phyloP scores from a whole-genome alignment of 2,888 invertebrate species.

The Chironomus riparius region DNA sequence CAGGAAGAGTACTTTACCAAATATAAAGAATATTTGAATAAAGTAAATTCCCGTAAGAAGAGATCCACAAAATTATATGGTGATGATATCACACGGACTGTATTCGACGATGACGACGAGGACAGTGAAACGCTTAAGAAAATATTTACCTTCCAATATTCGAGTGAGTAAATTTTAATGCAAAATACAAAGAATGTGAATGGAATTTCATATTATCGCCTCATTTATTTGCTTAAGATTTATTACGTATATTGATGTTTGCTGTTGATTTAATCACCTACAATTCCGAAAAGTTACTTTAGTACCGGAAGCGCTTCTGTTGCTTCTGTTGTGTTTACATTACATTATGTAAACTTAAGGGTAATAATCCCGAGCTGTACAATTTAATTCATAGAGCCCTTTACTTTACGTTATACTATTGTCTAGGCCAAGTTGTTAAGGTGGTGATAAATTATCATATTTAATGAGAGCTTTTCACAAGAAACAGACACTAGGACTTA shows the following conservation, averaged over 20 bases:
- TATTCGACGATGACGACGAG: slow-evolving; percentile 10
- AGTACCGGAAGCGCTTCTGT: no score
- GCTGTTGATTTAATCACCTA: slow-evolving; percentile 30
- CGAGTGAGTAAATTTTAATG: slow-evolving; percentile 22
- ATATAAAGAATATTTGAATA: slow-evolving; percentile 50
- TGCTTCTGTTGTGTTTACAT: no score
- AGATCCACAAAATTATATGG: slow-evolving; percentile 28
- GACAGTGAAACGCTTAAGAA: background rate
- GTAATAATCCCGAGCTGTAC: no score
- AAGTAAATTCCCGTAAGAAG: slow-evolving; percentile 37
- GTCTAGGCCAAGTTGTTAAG: no score
- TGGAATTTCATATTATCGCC: slow-evolving; percentile 29
- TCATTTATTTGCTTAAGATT: slow-evolving; percentile 38
- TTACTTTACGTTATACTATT: no score
- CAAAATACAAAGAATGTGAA: background rate
- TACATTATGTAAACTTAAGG: no score
- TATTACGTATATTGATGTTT: slow-evolving; percentile 36
- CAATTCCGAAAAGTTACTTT: no score
- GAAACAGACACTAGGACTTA: no score
- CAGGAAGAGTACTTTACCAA: slow-evolving; percentile 53
- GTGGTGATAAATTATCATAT: no score
- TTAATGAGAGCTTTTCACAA: no score
- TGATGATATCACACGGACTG: slow-evolving; percentile 1
- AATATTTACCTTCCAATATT: slow-evolving; percentile 27
- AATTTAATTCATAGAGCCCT: no score